These are phyloP conservation scores for Hemistola chrysoprasaria DNA, from an alignment of 2,888 invertebrate genomes.

Conservation along the genomic window DNA sequence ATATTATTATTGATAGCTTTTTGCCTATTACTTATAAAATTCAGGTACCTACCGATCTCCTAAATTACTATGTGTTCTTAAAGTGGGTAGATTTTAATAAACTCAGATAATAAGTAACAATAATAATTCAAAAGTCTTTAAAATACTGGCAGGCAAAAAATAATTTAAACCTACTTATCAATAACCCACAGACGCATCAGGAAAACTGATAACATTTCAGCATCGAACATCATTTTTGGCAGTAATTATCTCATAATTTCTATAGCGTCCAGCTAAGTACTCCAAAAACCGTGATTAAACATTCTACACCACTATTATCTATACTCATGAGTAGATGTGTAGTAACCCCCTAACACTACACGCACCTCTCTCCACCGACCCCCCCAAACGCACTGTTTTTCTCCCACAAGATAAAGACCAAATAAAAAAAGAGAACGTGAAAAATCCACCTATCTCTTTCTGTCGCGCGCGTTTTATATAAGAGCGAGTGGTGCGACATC, in stretches of 20 bases:
- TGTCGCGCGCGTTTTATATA: constrained; percentile 33
- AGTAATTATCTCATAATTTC: constrained; percentile 71
- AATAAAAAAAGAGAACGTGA: constrained; percentile 81
- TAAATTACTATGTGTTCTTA: too few species aligned
- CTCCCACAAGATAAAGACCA: constrained; percentile 79
- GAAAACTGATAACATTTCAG: constrained; percentile 36
- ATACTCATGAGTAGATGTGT: constrained; percentile 43
- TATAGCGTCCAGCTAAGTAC: constrained; percentile 63
- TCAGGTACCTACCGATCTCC: too few species aligned
- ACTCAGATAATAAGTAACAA: too few species aligned
- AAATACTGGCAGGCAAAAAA: neutral
- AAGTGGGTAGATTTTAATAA: too few species aligned
- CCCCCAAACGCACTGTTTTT: constrained; percentile 73
- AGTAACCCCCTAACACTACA: constrained; percentile 72
- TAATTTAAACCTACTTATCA: neutral
- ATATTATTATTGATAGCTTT: too few species aligned
- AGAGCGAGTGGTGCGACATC: constrained; percentile 67
- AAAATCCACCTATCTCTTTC: constrained; percentile 72
- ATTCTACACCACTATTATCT: constrained; percentile 77
- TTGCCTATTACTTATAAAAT: too few species aligned
- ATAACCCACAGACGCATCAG: constrained; percentile 20
- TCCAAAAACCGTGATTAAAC: constrained; percentile 75
- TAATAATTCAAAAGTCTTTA: too few species aligned
- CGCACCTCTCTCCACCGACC: constrained; percentile 59
- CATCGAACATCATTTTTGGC: constrained; percentile 67